Conservation (phyloP, 2,113 vertebrate genomes). For the Dipodomys ordii region DNA sequence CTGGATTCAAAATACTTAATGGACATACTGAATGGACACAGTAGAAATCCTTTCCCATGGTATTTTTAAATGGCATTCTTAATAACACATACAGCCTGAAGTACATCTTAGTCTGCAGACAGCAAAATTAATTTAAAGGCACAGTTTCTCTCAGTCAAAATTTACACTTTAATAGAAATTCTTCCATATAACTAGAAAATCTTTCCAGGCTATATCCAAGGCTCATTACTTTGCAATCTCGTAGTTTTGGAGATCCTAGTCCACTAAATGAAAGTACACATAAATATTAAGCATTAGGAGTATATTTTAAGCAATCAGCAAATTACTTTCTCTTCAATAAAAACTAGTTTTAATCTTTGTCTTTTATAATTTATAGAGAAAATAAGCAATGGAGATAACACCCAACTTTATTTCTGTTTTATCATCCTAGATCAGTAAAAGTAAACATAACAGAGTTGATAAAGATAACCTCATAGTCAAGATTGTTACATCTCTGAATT, state of each 20-base stretch:
- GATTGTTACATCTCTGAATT: not conserved
- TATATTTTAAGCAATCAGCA: not conserved
- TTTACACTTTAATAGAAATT: slow-evolving; percentile 20
- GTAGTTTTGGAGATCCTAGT: not conserved
- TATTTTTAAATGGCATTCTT: not conserved
- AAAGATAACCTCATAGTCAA: not conserved
- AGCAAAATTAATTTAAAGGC: slow-evolving; percentile 3
- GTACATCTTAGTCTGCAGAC: not conserved
- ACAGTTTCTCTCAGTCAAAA: not conserved
- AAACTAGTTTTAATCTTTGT: not conserved
- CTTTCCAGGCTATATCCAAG: not conserved
- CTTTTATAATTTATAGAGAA: not conserved
- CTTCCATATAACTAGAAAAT: not conserved
- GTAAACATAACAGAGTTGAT: too few species aligned
- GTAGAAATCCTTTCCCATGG: not conserved
- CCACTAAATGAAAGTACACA: not conserved
- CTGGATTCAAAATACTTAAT: too few species aligned
- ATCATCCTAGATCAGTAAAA: too few species aligned
- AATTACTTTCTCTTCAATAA: not conserved
- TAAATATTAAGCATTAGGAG: not conserved
- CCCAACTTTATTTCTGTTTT: too few species aligned
- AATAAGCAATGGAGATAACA: not conserved
- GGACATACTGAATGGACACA: not conserved
- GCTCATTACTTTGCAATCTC: slow-evolving; percentile 3
- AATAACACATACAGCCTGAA: slow-evolving; percentile 1